Evolutionary conservation across 2,888 invertebrate genomes (phyloP), one percentile per base, ranked within the genome.

Genomic region (Galerucella calmariensis): DNA sequence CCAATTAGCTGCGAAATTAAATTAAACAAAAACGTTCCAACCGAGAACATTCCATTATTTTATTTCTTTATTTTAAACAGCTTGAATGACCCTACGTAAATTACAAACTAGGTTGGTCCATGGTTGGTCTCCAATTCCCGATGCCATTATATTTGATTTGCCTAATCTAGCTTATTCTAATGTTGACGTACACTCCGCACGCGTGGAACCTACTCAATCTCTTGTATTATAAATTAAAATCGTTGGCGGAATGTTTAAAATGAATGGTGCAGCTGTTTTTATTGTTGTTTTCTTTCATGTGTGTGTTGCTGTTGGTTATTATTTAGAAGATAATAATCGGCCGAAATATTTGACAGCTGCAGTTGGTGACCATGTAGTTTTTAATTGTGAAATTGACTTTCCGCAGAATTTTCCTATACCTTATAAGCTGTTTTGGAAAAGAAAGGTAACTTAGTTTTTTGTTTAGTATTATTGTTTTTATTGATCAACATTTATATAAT

Each of bases 381-480:
- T 96, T 88, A 92, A 94, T 89, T 96, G 96, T 88, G 92, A 93
- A 82, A 92, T 97, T 82, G 94, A 96, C 88, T 97, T 96, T 87
- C 95, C 96, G 77, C 94, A 95, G 86, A 94, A 94, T 84, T 92
- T 93, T 84, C 92, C 93, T 82, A 94, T 95, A 82, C 95, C 96
- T 10, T 96, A 96, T 87, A 93, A 94, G 83, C 90, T 97, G 73
- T 93, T 94, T 85, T 97, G 97, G 97, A 95, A 93, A 84, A 96
- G 95, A 88, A 94, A 94, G 86, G 95, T 95, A 89, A 93, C 94
- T 66, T 6, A 8, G 14, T 48, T 11, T 12, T 48, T 48, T 53
- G 20, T 56, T 20, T 56, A 56, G 20, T 53, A 9, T 48, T 65
- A 62, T 69, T 75, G 8, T 69, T 63, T 75, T 20, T 20, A 20